These are phyloP conservation scores for Chaenogobius annularis DNA, from an alignment of 2,113 vertebrate species.

Conservation along the genomic window DNA sequence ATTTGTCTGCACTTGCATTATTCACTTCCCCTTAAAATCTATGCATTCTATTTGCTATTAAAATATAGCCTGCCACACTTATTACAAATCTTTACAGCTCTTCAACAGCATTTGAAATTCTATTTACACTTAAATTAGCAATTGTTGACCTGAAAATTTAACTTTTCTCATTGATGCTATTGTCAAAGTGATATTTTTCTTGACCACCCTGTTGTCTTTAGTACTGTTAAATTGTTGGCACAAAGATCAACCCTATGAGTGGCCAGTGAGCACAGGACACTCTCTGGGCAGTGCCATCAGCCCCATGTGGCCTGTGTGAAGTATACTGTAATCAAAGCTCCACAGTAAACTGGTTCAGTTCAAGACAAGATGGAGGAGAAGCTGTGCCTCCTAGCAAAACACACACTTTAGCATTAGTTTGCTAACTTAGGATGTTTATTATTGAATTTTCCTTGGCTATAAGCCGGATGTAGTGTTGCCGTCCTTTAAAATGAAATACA, in stretches of 20 bases:
- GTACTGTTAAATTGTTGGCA: conserved; percentile 31
- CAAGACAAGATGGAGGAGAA: conserved; percentile 20
- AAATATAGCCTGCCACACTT: too few relatives aligned
- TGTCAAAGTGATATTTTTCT: not conserved
- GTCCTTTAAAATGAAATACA: not conserved
- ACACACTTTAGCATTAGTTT: not conserved
- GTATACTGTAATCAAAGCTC: conserved; percentile 50
- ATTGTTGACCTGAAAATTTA: not conserved
- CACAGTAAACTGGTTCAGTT: conserved; percentile 42
- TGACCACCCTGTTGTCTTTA: conserved; percentile 19
- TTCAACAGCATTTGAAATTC: not conserved
- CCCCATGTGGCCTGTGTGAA: conserved; percentile 42
- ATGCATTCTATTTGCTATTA: too few relatives aligned
- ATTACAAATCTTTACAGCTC: too few relatives aligned
- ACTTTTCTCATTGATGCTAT: conserved; percentile 4
- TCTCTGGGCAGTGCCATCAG: conserved; percentile 32
- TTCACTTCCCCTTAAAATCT: too few relatives aligned
- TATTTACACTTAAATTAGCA: not conserved
- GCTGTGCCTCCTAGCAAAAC: conserved; percentile 26
- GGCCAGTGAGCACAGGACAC: conserved; percentile 49
- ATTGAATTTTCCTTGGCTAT: not conserved
- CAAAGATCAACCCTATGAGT: conserved; percentile 53
- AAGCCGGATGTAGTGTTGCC: too few relatives aligned
- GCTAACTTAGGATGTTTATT: not conserved
- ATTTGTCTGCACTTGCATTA: too few relatives aligned